phyloP scores from a whole-genome alignment of 2,113 vertebrate species.

The Ornithorhynchus anatinus region DNA sequence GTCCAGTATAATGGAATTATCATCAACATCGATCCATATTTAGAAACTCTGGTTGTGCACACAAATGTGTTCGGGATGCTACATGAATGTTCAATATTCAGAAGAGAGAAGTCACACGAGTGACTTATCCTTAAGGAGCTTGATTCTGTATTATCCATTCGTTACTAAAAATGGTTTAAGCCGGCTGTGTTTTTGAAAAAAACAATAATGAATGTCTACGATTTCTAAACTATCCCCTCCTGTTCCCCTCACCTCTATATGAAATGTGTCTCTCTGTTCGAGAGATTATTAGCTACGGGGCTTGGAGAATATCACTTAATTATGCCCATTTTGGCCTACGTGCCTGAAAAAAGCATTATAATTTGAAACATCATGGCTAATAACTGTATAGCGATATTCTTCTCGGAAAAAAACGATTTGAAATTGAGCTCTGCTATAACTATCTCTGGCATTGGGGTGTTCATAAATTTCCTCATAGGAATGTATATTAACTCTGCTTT shows the following conservation, averaged over 20 bases:
- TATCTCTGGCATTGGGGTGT: no score
- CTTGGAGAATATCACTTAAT: conserved; percentile 61
- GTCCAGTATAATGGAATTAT: no score
- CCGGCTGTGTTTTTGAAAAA: conserved; percentile 84
- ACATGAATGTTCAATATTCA: no score
- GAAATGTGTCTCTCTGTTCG: conserved; percentile 57
- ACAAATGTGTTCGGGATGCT: no score
- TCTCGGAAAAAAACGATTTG: background rate
- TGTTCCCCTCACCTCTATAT: conserved; percentile 51
- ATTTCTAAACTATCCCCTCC: conserved; percentile 46
- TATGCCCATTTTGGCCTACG: conserved; percentile 32
- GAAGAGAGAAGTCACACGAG: no score
- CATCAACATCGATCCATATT: no score
- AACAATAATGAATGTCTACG: conserved; percentile 63
- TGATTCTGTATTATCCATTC: no score
- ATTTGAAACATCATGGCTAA: conserved; percentile 13
- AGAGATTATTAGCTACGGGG: conserved; percentile 50
- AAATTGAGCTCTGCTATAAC: no score
- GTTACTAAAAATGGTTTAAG: conserved; percentile 46
- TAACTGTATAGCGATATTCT: background rate
- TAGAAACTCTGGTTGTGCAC: no score
- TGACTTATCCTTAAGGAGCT: no score
- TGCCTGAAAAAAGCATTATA: conserved; percentile 70
- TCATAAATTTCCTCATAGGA: no score
- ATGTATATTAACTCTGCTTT: no score